Conservation (phyloP, 2,113 vertebrate genomes). For the Peromyscus polionotus region DNA sequence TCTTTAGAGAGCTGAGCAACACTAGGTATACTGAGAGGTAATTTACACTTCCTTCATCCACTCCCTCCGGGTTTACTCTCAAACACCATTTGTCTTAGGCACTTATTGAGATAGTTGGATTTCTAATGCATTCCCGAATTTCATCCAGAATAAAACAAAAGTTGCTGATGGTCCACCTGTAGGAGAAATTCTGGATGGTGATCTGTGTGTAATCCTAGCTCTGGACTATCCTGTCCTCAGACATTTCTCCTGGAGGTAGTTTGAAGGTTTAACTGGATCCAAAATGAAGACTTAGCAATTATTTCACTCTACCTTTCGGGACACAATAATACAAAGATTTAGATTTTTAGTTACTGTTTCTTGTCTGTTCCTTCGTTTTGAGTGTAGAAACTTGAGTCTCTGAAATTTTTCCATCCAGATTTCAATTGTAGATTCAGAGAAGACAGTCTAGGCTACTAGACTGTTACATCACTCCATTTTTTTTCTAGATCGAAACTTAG, state of each 20-base stretch:
- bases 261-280: background rate
- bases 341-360: no score
- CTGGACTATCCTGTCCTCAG: no score
- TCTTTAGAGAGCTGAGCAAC: background rate
- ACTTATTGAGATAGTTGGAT: background rate
- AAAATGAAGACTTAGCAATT: background rate
- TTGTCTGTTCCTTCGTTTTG: no score
- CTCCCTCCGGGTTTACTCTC: accelerated
- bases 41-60: background rate
- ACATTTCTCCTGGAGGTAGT: background rate
- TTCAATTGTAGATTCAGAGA: background rate
- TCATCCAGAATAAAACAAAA: background rate
- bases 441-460: background rate
- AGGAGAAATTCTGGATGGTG: background rate
- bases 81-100: background rate
- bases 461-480: background rate
- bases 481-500: no score
- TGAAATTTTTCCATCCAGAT: background rate
- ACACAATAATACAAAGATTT: background rate
- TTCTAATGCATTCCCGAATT: accelerated
- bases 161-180: background rate
- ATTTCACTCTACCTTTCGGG: background rate
- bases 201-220: background rate
- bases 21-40: background rate
- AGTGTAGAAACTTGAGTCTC: background rate